Conservation (phyloP, 1,140 invertebrate species). For the Hetaerina americana region DNA sequence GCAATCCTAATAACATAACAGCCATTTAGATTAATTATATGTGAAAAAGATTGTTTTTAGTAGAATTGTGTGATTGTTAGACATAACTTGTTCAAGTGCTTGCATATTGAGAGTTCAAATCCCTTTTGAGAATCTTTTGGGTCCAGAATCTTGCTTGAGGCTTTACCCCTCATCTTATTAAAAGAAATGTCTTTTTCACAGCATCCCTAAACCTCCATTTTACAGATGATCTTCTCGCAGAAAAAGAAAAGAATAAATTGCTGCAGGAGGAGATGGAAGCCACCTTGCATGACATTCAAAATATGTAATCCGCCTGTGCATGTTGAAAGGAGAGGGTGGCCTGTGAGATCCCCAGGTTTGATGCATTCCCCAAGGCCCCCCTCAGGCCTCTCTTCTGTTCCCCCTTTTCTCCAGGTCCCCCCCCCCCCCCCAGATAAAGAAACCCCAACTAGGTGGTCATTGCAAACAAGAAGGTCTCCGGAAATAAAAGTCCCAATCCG, state of each 20-base stretch:
- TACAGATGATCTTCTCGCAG: conserved; percentile 88
- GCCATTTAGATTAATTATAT: too few species aligned
- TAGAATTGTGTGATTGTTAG: too few species aligned
- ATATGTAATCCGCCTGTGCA: conserved; percentile 63
- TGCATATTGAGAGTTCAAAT: too few species aligned
- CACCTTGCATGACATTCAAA: conserved; percentile 97
- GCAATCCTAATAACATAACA: too few species aligned
- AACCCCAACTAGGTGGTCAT: background rate
- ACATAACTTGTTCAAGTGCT: too few species aligned
- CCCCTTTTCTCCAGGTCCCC: background rate
- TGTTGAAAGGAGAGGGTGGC: conserved; percentile 7
- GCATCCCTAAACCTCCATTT: conserved; percentile 23
- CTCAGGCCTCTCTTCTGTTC: background rate
- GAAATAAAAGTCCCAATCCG: background rate
- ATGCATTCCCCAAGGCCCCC: conserved; percentile 3
- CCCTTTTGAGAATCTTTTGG: too few species aligned
- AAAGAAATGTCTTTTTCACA: background rate
- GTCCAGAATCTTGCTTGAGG: background rate
- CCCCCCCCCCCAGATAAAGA: too few species aligned
- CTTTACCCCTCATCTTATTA: background rate
- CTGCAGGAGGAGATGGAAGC: conserved; percentile 97
- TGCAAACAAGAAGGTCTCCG: background rate
- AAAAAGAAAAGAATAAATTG: conserved; percentile 92
- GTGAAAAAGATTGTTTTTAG: too few species aligned
- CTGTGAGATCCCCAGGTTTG: conserved; percentile 8